Evolutionary conservation across 1,140 invertebrate genomes (phyloP).

Genomic region (Camponotus vicinus): DNA sequence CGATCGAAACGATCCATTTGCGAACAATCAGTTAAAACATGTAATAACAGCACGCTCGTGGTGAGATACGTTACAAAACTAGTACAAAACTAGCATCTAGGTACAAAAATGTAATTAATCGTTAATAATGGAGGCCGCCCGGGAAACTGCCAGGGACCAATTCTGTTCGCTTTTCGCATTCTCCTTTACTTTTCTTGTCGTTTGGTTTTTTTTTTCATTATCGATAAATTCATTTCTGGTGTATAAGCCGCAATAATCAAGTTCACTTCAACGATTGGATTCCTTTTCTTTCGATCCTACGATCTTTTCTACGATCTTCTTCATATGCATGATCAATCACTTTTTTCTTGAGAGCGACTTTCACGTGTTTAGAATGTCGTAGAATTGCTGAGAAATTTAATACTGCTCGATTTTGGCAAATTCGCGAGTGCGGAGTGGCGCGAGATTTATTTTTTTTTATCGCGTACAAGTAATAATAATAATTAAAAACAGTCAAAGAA

Average conservation of each 20-base stretch:
- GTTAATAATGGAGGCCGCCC: slow-evolving; percentile 82
- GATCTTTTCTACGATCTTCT: slow-evolving; percentile 27
- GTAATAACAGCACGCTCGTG: slow-evolving; percentile 83
- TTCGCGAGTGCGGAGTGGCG: slow-evolving; percentile 64
- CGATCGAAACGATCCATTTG: slow-evolving; percentile 76
- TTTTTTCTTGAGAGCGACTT: slow-evolving; percentile 71
- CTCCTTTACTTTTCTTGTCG: background rate
- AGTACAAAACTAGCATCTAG: slow-evolving; percentile 86
- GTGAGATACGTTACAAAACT: slow-evolving; percentile 86
- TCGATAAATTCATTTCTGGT: background rate
- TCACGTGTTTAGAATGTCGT: slow-evolving; percentile 72
- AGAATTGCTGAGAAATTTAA: slow-evolving; percentile 74
- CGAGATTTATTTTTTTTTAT: slow-evolving; percentile 31
- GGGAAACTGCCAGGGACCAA: slow-evolving; percentile 82
- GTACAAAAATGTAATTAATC: slow-evolving; percentile 85
- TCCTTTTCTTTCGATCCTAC: slow-evolving; percentile 28
- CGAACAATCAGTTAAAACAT: slow-evolving; percentile 84
- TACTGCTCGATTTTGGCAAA: slow-evolving; percentile 74
- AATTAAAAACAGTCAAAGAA: background rate
- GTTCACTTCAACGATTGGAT: slow-evolving; percentile 34
- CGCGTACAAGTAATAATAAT: background rate
- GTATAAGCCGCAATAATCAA: background rate
- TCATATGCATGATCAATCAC: background rate
- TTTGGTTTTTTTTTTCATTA: slow-evolving; percentile 17
- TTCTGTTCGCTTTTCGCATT: slow-evolving; percentile 53